These are phyloP conservation scores for Adelphocoris suturalis DNA, from an alignment of 2,888 invertebrate genomes.

Conservation along the genomic window DNA sequence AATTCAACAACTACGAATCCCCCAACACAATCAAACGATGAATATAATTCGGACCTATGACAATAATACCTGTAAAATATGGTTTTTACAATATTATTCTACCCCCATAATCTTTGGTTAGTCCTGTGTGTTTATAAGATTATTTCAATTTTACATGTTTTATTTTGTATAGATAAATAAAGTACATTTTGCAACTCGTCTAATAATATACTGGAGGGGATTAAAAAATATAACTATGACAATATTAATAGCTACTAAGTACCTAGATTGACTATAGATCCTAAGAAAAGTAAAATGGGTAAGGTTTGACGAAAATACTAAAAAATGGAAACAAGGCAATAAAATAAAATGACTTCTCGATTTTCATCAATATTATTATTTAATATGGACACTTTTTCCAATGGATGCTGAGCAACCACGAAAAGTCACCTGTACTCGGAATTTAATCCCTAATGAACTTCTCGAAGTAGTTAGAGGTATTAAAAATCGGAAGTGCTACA, in stretches of 20 bases:
- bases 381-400: not conserved
- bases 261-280: conserved; percentile 63
- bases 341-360: not conserved
- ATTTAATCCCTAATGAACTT: too few relatives aligned
- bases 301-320: not conserved
- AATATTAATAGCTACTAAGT: conserved; percentile 65
- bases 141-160: conserved; percentile 2
- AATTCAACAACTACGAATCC: not conserved
- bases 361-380: not conserved
- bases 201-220: conserved; percentile 55
- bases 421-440: not conserved
- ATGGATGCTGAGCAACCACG: not conserved
- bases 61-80: conserved; percentile 31
- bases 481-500: not conserved
- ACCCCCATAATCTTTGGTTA: conserved; percentile 69
- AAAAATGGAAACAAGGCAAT: not conserved
- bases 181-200: conserved; percentile 46
- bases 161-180: conserved; percentile 42
- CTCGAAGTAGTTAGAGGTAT: not conserved
- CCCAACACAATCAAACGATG: conserved; percentile 32
- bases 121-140: conserved; percentile 51
- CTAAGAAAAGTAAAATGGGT: conserved; percentile 26
- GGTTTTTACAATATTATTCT: conserved; percentile 41
- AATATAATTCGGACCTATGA: conserved; percentile 50
- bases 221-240: conserved; percentile 40